Evolutionary conservation across 35 echinoderm and acorn worm genomes (phyloP), one percentile per base, ranked within the genome.

Genomic region (Ophiothrix spiculata): DNA sequence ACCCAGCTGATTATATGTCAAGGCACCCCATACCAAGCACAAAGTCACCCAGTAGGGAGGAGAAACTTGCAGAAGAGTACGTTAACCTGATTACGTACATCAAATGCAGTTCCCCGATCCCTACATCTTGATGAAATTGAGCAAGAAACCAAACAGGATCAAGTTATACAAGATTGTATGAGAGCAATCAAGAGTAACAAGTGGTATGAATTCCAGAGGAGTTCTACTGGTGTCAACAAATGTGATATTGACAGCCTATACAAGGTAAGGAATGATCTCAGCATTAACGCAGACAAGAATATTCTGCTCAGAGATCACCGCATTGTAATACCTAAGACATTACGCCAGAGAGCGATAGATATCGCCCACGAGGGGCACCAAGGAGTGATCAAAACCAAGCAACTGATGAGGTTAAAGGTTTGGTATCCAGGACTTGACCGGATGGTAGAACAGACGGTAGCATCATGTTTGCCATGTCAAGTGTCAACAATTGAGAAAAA

Each of bases 311-410:
- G 86, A 25, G 85, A 77, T 0, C 4, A 64, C 19, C n/a, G 38
- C 29, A 88, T 88, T 33, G 80, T 92, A 0, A 79, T 92, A 29
- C 86, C 85, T 39, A 31, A 46, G 42, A 37, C 63, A 1, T 39
- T 97, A 31, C 64, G 82, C 34, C 56, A 92, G 38, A 39, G 63
- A 25, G 56, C 86, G 32, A 39, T 97, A 3, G 86, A 85, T 13
- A 78, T 92, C 33, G 94, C 90, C 0, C 89, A 91, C 45, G 93
- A 95, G 40, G 90, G 93, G 0, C 93, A 88, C 41, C 94, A 97
- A 81, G 94, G 94, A 10, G 78, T 86, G 16, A 87, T 79, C 17
- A 91, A 91, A 76, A 97, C 86, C 0, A 97, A 97, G 19, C 36
- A 85, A 42, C 63, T 90, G 11, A 39, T 92, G 8, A 45, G 94